phyloP scores from a whole-genome alignment of 2,113 vertebrate species.

The Psammodynastes pulverulentus region DNA sequence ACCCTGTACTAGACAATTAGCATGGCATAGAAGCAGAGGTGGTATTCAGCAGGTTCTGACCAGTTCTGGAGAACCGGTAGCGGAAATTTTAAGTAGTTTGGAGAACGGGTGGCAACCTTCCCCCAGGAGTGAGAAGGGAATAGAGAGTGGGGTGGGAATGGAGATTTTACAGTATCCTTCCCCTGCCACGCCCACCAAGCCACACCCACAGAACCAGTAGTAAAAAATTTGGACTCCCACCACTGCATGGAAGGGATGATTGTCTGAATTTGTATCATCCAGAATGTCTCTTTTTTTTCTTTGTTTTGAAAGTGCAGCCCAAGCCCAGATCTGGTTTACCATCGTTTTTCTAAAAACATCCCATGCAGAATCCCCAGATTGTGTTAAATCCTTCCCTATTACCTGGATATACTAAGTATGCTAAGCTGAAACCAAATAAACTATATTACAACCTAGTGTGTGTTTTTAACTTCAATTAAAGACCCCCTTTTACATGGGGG shows the following conservation, averaged over 20 bases:
- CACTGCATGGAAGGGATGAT: background rate
- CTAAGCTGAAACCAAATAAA: background rate
- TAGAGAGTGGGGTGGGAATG: too few species aligned
- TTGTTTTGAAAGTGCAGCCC: background rate
- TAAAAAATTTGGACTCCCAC: too few species aligned
- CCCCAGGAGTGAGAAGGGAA: too few species aligned
- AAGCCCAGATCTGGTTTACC: background rate
- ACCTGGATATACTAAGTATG: background rate
- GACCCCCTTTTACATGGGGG: background rate
- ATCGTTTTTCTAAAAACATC: background rate
- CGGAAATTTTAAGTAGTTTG: too few species aligned
- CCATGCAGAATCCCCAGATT: background rate
- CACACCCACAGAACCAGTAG: too few species aligned
- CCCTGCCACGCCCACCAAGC: too few species aligned
- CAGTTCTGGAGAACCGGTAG: too few species aligned
- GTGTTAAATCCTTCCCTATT: background rate
- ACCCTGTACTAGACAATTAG: background rate
- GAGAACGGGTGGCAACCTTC: too few species aligned
- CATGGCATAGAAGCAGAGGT: background rate
- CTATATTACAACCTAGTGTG: background rate
- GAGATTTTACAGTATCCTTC: too few species aligned
- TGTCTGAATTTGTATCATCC: background rate
- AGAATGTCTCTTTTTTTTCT: background rate
- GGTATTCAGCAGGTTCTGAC: too few species aligned
- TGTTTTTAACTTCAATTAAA: background rate